Percentiles rank a stretch among this genome's conserved stretches.
Evolutionary conservation across 30 jellyfish, hydroid and myxozoan genomes (phyloP).

Genomic region (Aurelia coerulea): DNA sequence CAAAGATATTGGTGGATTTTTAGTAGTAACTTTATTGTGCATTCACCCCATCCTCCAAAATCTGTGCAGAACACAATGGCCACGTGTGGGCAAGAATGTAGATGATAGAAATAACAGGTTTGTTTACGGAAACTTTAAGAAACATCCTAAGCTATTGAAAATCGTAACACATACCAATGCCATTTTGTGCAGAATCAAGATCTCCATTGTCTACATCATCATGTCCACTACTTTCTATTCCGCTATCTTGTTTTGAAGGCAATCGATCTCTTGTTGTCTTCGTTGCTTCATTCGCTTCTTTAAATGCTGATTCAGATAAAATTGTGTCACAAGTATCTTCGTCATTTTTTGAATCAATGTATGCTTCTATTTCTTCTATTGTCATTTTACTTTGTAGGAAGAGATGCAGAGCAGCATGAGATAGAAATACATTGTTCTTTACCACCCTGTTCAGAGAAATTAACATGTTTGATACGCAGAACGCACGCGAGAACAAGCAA

Average conservation of each 20-base stretch:
- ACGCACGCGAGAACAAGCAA: too few relatives aligned
- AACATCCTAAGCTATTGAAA: too few relatives aligned
- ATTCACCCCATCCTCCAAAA: too few relatives aligned
- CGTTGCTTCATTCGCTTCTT: slow-evolving; percentile 26
- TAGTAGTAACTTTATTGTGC: too few relatives aligned
- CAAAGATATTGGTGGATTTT: too few relatives aligned
- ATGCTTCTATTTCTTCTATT: slow-evolving; percentile 84
- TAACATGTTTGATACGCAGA: too few relatives aligned
- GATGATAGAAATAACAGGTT: too few relatives aligned
- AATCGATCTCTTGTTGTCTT: slow-evolving; percentile 52
- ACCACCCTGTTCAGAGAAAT: slow-evolving; percentile 68
- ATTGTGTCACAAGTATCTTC: slow-evolving; percentile 91
- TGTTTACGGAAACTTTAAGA: too few relatives aligned
- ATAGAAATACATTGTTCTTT: slow-evolving; percentile 77
- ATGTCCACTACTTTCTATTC: slow-evolving; percentile 82
- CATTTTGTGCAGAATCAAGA: background rate
- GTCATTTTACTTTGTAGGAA: slow-evolving; percentile 92
- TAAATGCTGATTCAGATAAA: slow-evolving; percentile 84
- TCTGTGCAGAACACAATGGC: too few relatives aligned
- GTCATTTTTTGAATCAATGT: slow-evolving; percentile 80
- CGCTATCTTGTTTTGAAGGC: slow-evolving; percentile 89
- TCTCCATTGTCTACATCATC: slow-evolving; percentile 69
- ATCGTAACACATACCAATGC: too few relatives aligned
- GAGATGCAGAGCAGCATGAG: slow-evolving; percentile 95
- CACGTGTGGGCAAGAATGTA: too few relatives aligned